phyloP scores from a whole-genome alignment of 2,888 invertebrate species.

The Oscheius sp. region DNA sequence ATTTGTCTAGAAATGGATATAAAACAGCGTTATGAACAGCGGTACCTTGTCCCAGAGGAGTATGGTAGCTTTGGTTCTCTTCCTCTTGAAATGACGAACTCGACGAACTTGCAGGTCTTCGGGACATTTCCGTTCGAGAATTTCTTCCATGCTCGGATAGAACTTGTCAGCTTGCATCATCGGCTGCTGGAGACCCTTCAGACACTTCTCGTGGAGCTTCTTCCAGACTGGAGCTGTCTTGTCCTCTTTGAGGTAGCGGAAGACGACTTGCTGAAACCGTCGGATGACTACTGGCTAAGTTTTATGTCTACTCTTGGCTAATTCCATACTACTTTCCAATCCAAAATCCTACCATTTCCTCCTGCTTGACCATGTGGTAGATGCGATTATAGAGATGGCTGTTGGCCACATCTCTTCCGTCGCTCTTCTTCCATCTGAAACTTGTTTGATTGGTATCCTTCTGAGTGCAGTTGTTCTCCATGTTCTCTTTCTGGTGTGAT shows the following conservation, averaged over 20 bases:
- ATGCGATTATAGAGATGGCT: constrained; percentile 31
- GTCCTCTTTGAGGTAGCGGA: constrained; percentile 14
- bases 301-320: no score
- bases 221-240: constrained; percentile 12
- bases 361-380: constrained; percentile 1
- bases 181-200: constrained; percentile 7
- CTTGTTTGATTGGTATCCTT: no score
- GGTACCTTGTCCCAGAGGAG: constrained; percentile 31
- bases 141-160: constrained; percentile 21
- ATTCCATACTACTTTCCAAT: no score
- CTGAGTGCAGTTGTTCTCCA: neutral
- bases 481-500: neutral
- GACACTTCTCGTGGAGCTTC: constrained; percentile 10
- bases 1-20: neutral
- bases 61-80: neutral
- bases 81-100: constrained; percentile 29
- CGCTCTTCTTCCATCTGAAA: constrained; percentile 10
- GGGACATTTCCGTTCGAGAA: neutral
- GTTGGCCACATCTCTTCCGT: constrained; percentile 9
- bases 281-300: no score
- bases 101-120: neutral
- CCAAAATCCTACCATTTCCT: constrained; percentile 2
- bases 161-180: neutral
- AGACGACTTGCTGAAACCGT: constrained; percentile 19
- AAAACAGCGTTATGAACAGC: neutral